Evolutionary conservation across 2,797 vertebrate genomes (phyloP).

Genomic region (Enteromius paludinosus): DNA sequence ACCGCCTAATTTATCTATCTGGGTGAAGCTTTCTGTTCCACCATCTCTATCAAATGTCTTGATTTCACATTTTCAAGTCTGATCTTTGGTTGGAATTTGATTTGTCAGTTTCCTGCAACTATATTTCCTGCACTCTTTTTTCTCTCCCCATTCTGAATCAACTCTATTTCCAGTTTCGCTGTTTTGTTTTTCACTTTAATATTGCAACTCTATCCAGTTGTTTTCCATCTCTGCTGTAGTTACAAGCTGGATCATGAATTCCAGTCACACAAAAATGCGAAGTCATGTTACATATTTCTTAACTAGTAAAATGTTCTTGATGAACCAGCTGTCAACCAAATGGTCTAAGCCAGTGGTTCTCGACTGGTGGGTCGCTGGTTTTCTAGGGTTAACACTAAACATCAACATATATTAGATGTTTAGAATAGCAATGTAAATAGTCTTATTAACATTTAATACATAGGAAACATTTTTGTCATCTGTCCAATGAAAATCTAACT

Average conservation of each 20-base stretch:
- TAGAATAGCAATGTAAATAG: neutral
- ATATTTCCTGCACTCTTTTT: slow-evolving; percentile 67
- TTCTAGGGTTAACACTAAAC: neutral
- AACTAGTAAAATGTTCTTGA: neutral
- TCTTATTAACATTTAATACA: neutral
- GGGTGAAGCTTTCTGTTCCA: slow-evolving; percentile 62
- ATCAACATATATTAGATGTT: neutral
- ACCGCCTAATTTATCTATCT: slow-evolving; percentile 68
- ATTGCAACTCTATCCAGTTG: slow-evolving; percentile 65
- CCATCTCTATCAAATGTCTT: slow-evolving; percentile 64
- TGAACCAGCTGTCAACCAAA: slow-evolving; percentile 6
- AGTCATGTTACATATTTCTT: neutral
- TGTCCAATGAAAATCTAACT: neutral
- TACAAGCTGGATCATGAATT: slow-evolving; percentile 56
- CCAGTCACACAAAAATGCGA: slow-evolving; percentile 53
- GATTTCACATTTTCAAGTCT: slow-evolving; percentile 62
- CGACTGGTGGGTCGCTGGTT: neutral
- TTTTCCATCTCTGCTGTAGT: slow-evolving; percentile 60
- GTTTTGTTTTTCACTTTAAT: slow-evolving; percentile 62
- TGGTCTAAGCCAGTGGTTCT: slow-evolving; percentile 14
- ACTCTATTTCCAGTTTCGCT: slow-evolving; percentile 55
- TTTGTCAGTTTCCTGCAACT: slow-evolving; percentile 55
- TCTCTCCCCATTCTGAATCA: slow-evolving; percentile 59
- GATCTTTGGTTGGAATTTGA: slow-evolving; percentile 59
- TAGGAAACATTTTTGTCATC: no score